Base-by-base conservation (phyloP, 1,140 invertebrate species). In the Anagrus nilaparvatae region DNA sequence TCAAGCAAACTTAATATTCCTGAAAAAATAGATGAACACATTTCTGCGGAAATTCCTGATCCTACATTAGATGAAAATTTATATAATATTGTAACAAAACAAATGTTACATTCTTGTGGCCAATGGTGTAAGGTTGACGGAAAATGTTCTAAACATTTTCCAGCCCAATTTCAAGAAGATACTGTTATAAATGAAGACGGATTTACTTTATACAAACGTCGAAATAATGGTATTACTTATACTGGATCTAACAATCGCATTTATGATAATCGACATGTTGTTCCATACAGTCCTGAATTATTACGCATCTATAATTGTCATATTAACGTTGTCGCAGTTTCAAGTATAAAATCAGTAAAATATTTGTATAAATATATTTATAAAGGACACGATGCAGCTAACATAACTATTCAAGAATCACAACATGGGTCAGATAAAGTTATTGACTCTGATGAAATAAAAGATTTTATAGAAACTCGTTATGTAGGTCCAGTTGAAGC, bases 41-140 rank as follows among this genome's bases (percentile, higher is more conserved):
- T 44, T 37, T 69, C 43, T 41, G 71, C 68, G 17, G 71, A 76
- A 58, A 61, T 77, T 45, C 67, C 72, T 6, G 60, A 73, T 61
- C 46, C 33, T 21, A 24, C 24, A 40, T 47, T 30, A 34, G 58
- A 74, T 56, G 55, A 58, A 21, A 14, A 34, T 31, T 41, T 69
- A 12, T 55, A 54, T 53, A 52, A 58, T 10, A 52, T 59, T 44
- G 50, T 62, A 10, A 60, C 39, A 17, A 53, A 33, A 36, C 56
- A 59, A 37, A 67, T 69, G 66, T 66, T 72, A 43, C 50, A 60
- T 48, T 49, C 49, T 12, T 51, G 53, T 38, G 46, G 48, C n/a
- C 17, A 51, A 25, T 55, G 58, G 6, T 67, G 65, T 40, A 58
- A 60, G 55, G 29, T 28, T 17, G 36, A 57, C 37, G 54, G 50